Evolutionary conservation across 1,140 invertebrate species (phyloP), one percentile per base, ranked within the genome.

Genomic region (Hypothenemus hampei): DNA sequence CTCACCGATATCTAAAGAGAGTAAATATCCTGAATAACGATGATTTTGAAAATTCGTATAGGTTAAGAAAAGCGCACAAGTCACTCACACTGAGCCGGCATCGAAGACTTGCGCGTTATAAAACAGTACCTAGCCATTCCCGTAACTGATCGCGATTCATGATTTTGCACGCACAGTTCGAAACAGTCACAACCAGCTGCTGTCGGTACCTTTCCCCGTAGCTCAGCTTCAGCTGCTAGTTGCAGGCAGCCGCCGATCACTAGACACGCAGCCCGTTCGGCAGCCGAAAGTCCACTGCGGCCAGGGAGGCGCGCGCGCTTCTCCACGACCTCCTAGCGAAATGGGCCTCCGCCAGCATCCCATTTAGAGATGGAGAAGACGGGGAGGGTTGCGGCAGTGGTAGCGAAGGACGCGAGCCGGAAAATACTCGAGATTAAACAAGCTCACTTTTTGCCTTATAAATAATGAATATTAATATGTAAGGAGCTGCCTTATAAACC

Each of bases 281-380:
- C 54, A 56, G 54, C 54, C 37, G 54, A 56, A 49, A 45, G 44
- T 56, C 54, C 54, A 56, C 54, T 56, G 54, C 54, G 54, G 54
- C 36, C 54, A 4, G 39, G 13, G 31, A 16, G 45, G 45, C 54
- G 54, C 44, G n/a, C n/a, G 45, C 45, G 43, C 45, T 16, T 56
- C 54, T 10, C 24, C 8, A 5, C n/a, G 44, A n/a, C n/a, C n/a
- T 47, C 37, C 51, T 37, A 43, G 51, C 49, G 15, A 6, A n/a
- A n/a, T 10, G 51, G 52, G 26, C 8, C 10, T 22, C 31, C 8
- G 31, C n/a, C n/a, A 7, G 7, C 35, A 15, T 16, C 4, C n/a
- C n/a, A n/a, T n/a, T n/a, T n/a, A n/a, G n/a, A n/a, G n/a, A n/a
- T n/a, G n/a, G n/a, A n/a, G n/a, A 13, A 20, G 53, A 44, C 16